phyloP scores from a whole-genome alignment of 1,140 invertebrate species.

The Macrobrachium rosenbergii region DNA sequence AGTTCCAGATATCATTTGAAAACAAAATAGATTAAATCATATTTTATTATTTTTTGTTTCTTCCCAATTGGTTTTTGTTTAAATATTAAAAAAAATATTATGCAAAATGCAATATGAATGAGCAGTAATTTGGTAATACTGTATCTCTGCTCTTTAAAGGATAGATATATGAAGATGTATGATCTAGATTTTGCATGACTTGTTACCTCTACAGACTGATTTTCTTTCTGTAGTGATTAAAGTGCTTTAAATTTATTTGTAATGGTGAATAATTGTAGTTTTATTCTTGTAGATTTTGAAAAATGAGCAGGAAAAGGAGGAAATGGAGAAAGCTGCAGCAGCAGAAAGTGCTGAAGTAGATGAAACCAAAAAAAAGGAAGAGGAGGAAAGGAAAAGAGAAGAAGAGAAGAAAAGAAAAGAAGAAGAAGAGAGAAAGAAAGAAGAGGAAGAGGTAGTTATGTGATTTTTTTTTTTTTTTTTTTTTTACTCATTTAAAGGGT shows the following conservation, averaged over 20 bases:
- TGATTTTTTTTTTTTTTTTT: neutral
- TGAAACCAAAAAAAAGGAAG: slow-evolving; percentile 71
- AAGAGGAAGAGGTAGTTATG: slow-evolving; percentile 70
- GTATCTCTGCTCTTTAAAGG: too few species aligned
- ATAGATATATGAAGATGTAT: too few species aligned
- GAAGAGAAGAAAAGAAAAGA: slow-evolving; percentile 71
- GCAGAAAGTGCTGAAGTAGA: slow-evolving; percentile 66
- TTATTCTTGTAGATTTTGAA: slow-evolving; percentile 70
- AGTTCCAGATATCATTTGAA: neutral
- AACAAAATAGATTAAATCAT: too few species aligned
- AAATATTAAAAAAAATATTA: too few species aligned
- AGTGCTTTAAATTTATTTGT: slow-evolving; percentile 72
- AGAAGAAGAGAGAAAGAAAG: slow-evolving; percentile 71
- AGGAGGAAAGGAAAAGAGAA: slow-evolving; percentile 72
- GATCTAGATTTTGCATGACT: too few species aligned
- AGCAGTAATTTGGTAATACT: too few species aligned
- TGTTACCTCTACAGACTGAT: too few species aligned
- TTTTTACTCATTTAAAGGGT: neutral
- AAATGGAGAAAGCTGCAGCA: slow-evolving; percentile 70
- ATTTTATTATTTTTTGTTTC: too few species aligned
- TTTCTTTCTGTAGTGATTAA: neutral
- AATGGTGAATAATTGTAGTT: slow-evolving; percentile 69
- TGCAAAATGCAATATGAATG: too few species aligned
- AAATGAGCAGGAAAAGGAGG: slow-evolving; percentile 71
- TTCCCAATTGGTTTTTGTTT: too few species aligned